Base-by-base conservation (phyloP, 2,888 invertebrate species). In the Synergus itoensis region DNA sequence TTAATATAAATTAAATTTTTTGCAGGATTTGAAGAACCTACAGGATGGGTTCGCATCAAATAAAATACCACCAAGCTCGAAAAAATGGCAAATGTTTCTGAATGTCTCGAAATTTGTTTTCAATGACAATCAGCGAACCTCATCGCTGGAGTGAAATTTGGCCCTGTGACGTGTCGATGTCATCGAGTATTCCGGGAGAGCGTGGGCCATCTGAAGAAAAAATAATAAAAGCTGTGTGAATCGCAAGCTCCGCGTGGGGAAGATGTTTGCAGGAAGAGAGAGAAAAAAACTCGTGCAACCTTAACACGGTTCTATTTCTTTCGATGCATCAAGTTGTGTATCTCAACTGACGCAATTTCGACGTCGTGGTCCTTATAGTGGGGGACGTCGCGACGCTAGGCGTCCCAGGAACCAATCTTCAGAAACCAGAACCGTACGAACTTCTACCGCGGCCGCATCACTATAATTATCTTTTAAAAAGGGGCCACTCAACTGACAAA, bases 301-400 rank as follows among this genome's bases (percentile, higher is more conserved):
- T 92, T 91, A 92, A 90, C 91, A 92, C 88, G 87, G 88, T 89
- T 92, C 91, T 91, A 91, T 91, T 92, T 92, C 88, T 89, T 89
- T 87, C 90, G 89, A 91, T 91, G 89, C 86, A 87, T 86, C 86
- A 83, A 81, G 73, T 82, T 76, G 85, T 81, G 82, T 83, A 85
- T 79, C 82, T 79, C 80, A 80, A 48, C 80, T 86, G 87, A 84
- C 84, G 87, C 87, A 87, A 88, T 82, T 80, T 77, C 69, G 57
- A 80, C 77, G 77, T 64, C 78, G 79, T 76, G 80, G 57, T 75
- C 79, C 79, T 81, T 78, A 80, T 85, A 62, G 73, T 79, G 81
- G 81, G 65, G 77, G 79, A 79, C 84, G 83, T 79, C 84, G 82
- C 82, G 83, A 85, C 86, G 86, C 83, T 76, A 81, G 82, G 81